Percentiles rank a stretch among this genome's conserved stretches.
These are phyloP conservation scores for Platygyra sinensis DNA, from an alignment of 64 coral and sea anemone genomes.

Conservation along the genomic window DNA sequence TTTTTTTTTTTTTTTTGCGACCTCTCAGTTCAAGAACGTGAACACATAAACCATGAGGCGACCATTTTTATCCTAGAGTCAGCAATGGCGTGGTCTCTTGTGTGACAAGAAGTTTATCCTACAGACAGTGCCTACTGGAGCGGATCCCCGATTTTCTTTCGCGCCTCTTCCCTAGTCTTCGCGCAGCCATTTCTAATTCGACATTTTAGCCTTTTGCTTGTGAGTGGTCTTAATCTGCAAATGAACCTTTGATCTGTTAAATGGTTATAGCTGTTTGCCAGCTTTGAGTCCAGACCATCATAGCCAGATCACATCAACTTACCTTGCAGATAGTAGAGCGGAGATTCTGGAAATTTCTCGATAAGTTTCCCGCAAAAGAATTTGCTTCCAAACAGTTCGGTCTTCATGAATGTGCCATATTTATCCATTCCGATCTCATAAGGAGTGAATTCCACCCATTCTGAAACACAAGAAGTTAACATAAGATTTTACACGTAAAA, in stretches of 20 bases:
- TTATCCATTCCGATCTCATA: slow-evolving; percentile 73
- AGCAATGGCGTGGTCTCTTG: too few species aligned
- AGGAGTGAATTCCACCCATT: slow-evolving; percentile 73
- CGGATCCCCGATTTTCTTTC: too few species aligned
- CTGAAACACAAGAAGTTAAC: slow-evolving; percentile 9
- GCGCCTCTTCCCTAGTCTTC: too few species aligned
- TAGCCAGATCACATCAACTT: neutral
- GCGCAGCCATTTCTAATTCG: too few species aligned
- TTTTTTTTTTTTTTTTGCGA: too few species aligned
- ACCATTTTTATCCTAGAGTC: too few species aligned
- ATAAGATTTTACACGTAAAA: neutral
- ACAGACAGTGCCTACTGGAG: too few species aligned
- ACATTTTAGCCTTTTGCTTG: too few species aligned
- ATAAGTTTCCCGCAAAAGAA: slow-evolving; percentile 62
- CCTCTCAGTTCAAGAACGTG: neutral
- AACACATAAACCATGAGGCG: too few species aligned
- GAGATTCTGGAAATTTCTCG: slow-evolving; percentile 45
- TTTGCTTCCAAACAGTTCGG: slow-evolving; percentile 65
- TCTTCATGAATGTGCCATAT: slow-evolving; percentile 62
- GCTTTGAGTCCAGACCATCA: too few species aligned
- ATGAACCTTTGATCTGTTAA: neutral
- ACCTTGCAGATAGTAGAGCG: slow-evolving; percentile 55
- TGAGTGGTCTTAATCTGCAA: too few species aligned
- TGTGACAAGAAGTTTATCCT: too few species aligned
- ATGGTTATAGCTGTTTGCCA: neutral